These are phyloP conservation scores for Pangasius sanitwongsei DNA, from an alignment of 2,797 vertebrate species.

Conservation along the genomic window DNA sequence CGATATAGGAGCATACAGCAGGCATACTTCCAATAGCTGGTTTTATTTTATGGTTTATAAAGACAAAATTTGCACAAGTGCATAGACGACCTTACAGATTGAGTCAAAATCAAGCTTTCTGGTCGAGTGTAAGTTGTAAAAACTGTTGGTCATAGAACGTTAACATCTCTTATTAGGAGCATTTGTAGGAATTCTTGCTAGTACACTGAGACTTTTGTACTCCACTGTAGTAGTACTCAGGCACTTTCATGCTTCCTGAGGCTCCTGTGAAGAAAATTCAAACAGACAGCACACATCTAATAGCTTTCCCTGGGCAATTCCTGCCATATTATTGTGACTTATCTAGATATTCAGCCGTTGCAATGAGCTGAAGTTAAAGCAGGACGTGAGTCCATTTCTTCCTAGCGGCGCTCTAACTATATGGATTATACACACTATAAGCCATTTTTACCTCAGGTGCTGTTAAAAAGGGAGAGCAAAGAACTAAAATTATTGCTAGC, in stretches of 20 bases:
- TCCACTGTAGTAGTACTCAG: neutral
- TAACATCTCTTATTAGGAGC: neutral
- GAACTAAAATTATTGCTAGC: conserved; percentile 12
- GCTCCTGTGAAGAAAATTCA: conserved; percentile 41
- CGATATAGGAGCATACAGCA: neutral
- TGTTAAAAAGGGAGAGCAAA: neutral
- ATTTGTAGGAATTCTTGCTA: conserved; percentile 1
- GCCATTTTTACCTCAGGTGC: conserved; percentile 15
- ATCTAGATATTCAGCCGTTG: conserved; percentile 51
- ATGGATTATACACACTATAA: conserved; percentile 42
- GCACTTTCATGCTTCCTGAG: conserved; percentile 41
- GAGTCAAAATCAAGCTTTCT: neutral
- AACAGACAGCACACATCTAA: conserved; percentile 35
- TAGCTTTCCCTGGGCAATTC: conserved; percentile 46
- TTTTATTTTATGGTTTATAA: neutral
- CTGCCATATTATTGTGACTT: conserved; percentile 55
- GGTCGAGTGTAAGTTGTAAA: neutral
- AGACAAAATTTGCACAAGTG: neutral
- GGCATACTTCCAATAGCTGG: neutral
- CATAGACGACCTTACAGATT: neutral
- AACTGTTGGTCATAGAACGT: neutral
- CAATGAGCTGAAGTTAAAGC: conserved; percentile 39
- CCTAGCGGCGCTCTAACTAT: conserved; percentile 19
- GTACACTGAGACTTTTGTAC: neutral
- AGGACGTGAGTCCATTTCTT: conserved; percentile 26